Conservation (phyloP, 2,797 vertebrate genomes). For the Myiotriccus ornatus region DNA sequence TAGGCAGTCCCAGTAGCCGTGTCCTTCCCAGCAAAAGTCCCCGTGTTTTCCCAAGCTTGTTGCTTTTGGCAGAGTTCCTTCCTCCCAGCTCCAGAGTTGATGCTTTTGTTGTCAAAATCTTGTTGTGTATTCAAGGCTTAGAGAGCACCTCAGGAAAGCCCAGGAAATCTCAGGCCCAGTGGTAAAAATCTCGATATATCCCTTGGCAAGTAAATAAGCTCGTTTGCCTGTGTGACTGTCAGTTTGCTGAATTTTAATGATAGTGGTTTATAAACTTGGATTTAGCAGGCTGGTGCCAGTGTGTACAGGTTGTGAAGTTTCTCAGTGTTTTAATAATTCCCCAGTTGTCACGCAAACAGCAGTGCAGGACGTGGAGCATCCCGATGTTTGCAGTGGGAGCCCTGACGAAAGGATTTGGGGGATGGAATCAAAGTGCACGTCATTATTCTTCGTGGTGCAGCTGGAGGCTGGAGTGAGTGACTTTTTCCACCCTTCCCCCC, state of each 20-base stretch:
- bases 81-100: not conserved
- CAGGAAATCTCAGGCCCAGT: not conserved
- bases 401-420: not conserved
- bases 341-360: not conserved
- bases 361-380: not conserved
- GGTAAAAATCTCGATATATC: not conserved
- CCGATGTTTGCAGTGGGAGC: not conserved
- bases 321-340: not conserved
- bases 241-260: not conserved
- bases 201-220: not conserved
- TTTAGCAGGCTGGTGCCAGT: not conserved
- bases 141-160: not conserved
- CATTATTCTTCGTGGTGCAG: not conserved
- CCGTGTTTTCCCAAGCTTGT: not conserved
- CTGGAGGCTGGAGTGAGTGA: not conserved
- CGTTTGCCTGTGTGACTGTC: not conserved
- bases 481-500: not conserved
- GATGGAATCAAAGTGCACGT: not conserved
- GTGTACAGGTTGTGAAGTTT: not conserved
- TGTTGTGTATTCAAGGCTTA: not conserved
- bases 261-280: not conserved
- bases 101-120: not conserved
- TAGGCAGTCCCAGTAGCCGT: not conserved
- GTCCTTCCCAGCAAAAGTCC: not conserved
- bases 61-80: slow-evolving; percentile 30